Base-by-base conservation (phyloP, 2,797 vertebrate species). In the Micropoecilia bifurca region DNA sequence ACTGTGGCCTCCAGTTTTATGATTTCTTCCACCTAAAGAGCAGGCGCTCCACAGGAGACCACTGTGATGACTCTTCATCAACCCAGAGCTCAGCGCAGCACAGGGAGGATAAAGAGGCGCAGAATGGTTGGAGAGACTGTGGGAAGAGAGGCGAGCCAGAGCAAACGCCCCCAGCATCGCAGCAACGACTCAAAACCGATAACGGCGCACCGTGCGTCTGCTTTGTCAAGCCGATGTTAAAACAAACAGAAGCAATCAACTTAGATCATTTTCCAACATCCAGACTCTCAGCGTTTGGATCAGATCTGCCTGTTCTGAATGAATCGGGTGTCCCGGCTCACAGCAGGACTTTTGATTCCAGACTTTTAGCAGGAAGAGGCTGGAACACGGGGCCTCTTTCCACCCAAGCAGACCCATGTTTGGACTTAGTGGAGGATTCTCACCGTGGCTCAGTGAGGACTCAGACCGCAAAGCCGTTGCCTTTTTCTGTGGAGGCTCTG, bases 401-500 rank as follows among this genome's bases (percentile, higher is more conserved):
- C 33, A 48, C 63, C 28, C 87, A 76, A 53, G 46, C 76, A 47
- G 78, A 75, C 48, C 83, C 89, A 85, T 88, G 81, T 10, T 75
- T 77, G 28, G 83, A 92, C 88, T 74, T 85, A 1, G 75, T 80
- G 63, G 95, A 94, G 91, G 91, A 79, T 75, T 78, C 91, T 78
- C 87, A 73, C 1, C 71, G 86, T 81, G 81, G 87, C 91, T 86
- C 91, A 30, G 81, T 73, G 74, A 94, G 94, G 87, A 90, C 90
- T 75, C 83, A 89, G 1, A 73, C 86, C 43, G 88, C 90, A 80
- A 93, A 88, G 82, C 94, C 90, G 20, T 90, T 95, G 83, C 94
- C 77, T 1, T 97, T 97, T 92, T 96, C 95, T 77, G 75, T 94
- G 30, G 94, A 96, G 90, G 95, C 94, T 47, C 78, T 96, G 86